A percentile compares a stretch with the other conserved stretches of the same genome.
These are phyloP conservation scores for Probosciger aterrimus DNA, from an alignment of 2,113 vertebrate genomes.

Conservation along the genomic window DNA sequence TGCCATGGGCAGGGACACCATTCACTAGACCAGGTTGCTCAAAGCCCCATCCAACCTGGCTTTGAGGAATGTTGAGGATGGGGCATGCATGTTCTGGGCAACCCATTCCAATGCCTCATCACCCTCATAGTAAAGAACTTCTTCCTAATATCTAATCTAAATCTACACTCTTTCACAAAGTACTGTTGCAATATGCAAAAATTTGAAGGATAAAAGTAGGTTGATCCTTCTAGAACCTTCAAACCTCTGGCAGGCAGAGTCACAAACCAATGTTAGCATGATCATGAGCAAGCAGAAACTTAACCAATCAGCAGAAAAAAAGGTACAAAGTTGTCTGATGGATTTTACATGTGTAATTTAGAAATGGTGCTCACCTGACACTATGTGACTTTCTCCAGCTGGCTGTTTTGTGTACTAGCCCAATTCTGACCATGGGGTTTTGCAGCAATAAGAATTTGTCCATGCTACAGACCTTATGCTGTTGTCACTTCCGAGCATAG, in stretches of 20 bases:
- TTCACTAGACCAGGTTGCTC: background rate
- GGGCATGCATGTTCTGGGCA: background rate
- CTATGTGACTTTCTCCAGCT: background rate
- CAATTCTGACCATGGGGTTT: background rate
- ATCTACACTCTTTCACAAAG: background rate
- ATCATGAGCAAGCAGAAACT: constrained; percentile 3
- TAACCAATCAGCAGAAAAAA: background rate
- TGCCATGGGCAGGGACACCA: background rate
- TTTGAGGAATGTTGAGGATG: background rate
- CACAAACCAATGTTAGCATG: background rate
- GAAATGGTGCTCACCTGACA: background rate
- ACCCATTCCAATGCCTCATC: background rate
- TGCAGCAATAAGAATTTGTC: background rate
- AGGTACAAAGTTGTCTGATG: background rate
- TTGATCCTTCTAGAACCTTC: constrained; percentile 43
- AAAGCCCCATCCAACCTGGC: background rate
- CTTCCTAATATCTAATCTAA: background rate
- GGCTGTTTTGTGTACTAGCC: background rate
- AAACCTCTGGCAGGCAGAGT: background rate
- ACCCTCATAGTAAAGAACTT: background rate
- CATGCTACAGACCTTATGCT: background rate
- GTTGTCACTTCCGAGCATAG: background rate
- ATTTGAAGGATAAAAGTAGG: constrained; percentile 43
- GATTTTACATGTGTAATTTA: background rate
- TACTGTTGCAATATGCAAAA: constrained; percentile 49